A percentile compares a stretch with the other conserved stretches of the same genome.
Evolutionary conservation across 2,888 invertebrate genomes (phyloP).

Genomic region (Sminthurides aquaticus): DNA sequence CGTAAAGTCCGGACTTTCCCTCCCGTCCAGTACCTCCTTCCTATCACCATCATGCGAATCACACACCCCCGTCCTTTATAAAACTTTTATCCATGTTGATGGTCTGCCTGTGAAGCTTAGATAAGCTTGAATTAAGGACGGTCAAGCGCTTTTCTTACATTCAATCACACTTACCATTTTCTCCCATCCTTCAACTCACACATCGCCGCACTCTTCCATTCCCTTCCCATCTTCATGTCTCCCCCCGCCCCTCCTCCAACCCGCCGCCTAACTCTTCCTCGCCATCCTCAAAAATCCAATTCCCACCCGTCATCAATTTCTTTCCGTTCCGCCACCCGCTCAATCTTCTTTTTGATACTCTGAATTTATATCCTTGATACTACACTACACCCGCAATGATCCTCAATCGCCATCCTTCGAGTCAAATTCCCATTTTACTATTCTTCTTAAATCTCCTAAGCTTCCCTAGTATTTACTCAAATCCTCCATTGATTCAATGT

Average conservation of each 20-base stretch:
- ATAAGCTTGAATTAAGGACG: conserved; percentile 21
- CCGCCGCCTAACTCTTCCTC: background rate
- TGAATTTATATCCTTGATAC: too few relatives aligned
- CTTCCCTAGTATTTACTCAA: too few relatives aligned
- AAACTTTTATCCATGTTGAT: background rate
- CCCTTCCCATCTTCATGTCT: too few relatives aligned
- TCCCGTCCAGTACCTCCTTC: background rate
- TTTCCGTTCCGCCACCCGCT: background rate
- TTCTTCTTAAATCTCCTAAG: too few relatives aligned
- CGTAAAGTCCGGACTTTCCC: background rate
- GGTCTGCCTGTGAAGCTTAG: conserved; percentile 7
- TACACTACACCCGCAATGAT: too few relatives aligned
- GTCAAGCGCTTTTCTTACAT: conserved; percentile 18
- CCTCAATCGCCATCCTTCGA: too few relatives aligned
- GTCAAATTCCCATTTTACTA: too few relatives aligned
- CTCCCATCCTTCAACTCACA: background rate
- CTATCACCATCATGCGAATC: background rate
- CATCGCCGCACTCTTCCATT: background rate
- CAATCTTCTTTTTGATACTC: too few relatives aligned
- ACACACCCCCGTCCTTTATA: background rate
- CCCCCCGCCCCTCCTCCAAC: too few relatives aligned
- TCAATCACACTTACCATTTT: conserved; percentile 7
- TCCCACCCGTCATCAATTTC: background rate
- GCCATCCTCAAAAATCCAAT: background rate
- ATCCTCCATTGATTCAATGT: too few relatives aligned